Evolutionary conservation across 2,113 vertebrate species (phyloP).

Genomic region (Trichechus manatus): DNA sequence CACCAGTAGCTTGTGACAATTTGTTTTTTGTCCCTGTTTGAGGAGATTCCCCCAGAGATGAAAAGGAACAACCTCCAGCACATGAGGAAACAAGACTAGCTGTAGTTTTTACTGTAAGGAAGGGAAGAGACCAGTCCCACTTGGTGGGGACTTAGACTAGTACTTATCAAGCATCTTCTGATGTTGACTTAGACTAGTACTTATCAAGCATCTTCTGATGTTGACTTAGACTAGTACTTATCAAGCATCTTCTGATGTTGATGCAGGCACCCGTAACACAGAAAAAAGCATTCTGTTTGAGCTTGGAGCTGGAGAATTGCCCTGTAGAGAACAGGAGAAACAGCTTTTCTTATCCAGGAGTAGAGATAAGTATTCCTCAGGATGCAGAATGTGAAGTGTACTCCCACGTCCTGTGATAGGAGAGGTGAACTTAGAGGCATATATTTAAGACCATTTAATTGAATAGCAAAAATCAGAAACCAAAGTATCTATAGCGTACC

Average conservation of each 20-base stretch:
- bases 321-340: neutral
- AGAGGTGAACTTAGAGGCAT: neutral
- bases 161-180: neutral
- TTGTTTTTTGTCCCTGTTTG: neutral
- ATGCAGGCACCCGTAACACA: neutral
- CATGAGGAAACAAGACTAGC: neutral
- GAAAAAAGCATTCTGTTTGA: neutral
- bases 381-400: neutral
- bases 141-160: neutral
- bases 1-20: neutral
- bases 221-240: neutral
- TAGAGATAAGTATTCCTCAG: neutral
- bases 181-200: neutral
- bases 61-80: neutral
- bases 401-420: neutral
- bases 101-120: neutral
- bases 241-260: neutral
- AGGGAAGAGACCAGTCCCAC: neutral
- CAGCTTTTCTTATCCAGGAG: neutral
- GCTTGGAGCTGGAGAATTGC: neutral
- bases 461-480: neutral
- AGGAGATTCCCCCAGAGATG: neutral
- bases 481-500: neutral
- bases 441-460: slow-evolving; percentile 31
- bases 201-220: neutral